Percentiles rank a stretch among this genome's conserved stretches.
phyloP scores from a whole-genome alignment of 2,888 invertebrate species.

The Morpho achilles region DNA sequence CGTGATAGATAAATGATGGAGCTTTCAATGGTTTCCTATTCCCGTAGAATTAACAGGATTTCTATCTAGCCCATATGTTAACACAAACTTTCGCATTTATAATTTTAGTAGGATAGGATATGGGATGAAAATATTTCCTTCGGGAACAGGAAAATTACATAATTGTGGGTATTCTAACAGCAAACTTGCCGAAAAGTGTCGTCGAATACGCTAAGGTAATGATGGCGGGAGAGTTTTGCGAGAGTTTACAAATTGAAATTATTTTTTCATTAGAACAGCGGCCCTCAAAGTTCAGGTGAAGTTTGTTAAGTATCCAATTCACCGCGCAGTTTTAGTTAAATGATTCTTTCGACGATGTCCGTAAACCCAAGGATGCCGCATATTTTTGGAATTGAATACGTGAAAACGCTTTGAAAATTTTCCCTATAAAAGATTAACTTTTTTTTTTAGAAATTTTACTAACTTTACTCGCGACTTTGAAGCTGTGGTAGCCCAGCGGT shows the following conservation, averaged over 20 bases:
- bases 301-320: constrained; percentile 61
- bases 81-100: too few relatives aligned
- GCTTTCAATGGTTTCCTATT: too few relatives aligned
- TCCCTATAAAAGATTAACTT: background rate
- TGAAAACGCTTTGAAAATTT: constrained; percentile 11
- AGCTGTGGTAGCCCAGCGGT: too few relatives aligned
- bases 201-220: constrained; percentile 67
- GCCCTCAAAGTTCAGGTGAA: constrained; percentile 61
- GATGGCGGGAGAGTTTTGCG: constrained; percentile 48
- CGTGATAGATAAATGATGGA: too few relatives aligned
- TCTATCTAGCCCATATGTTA: too few relatives aligned
- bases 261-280: constrained; percentile 75
- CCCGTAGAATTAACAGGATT: too few relatives aligned
- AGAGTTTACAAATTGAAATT: constrained; percentile 70
- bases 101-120: too few relatives aligned
- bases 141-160: too few relatives aligned
- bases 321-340: constrained; percentile 47
- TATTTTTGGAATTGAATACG: constrained; percentile 13
- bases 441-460: background rate
- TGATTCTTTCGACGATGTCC: constrained; percentile 44
- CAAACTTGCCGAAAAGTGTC: constrained; percentile 44
- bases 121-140: too few relatives aligned
- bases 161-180: constrained; percentile 2
- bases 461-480: background rate
- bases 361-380: constrained; percentile 12